Evolutionary conservation across 2,113 vertebrate species (phyloP).

Genomic region (Labeo rohita): DNA sequence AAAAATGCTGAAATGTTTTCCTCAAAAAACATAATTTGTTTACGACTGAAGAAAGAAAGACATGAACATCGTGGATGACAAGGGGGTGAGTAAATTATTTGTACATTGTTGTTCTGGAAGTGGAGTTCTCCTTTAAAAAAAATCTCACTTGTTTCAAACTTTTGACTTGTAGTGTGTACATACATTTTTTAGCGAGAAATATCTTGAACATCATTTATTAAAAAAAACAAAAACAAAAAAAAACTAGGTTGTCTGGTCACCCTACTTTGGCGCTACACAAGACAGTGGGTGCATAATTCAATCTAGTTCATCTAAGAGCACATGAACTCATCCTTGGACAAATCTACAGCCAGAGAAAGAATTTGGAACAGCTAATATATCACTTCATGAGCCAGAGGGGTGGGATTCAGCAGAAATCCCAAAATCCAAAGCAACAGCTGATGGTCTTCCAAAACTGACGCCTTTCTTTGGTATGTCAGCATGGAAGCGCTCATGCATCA

Average conservation of each 20-base stretch:
- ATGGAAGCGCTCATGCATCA: not conserved
- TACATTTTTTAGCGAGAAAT: not conserved
- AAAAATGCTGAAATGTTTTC: no score
- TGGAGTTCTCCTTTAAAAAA: no score
- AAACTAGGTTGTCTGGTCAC: not conserved
- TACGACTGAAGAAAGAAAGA: no score
- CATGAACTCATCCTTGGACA: conserved; percentile 31
- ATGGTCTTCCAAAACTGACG: conserved; percentile 14
- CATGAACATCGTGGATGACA: no score
- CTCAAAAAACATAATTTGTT: no score
- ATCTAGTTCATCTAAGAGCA: conserved; percentile 25
- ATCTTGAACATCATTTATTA: not conserved
- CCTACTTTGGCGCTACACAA: not conserved
- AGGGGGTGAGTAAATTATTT: no score
- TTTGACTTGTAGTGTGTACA: no score
- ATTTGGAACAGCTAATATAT: conserved; percentile 17
- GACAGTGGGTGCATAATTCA: conserved; percentile 23
- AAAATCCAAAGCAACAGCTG: conserved; percentile 21
- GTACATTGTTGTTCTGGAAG: no score
- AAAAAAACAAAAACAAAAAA: not conserved
- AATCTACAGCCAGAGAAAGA: conserved; percentile 20
- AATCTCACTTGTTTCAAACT: no score
- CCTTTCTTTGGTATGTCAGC: conserved; percentile 21
- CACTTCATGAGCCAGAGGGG: conserved; percentile 6
- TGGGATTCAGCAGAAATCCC: conserved; percentile 25